Base-by-base conservation (phyloP, 2,113 vertebrate genomes). In the Nerophis ophidion region DNA sequence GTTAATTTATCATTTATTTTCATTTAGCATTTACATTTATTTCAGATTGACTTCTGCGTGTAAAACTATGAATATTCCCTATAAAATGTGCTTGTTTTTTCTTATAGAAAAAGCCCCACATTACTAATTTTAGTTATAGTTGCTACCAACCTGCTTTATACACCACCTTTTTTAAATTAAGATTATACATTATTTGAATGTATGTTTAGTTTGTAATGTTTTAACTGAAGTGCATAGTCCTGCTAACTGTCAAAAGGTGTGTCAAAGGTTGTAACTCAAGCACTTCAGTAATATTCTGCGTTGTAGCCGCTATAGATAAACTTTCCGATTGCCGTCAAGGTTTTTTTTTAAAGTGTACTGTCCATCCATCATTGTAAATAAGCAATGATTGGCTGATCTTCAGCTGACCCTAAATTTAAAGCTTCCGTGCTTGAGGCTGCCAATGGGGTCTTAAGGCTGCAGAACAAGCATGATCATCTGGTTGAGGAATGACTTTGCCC, bases 401-500 rank as follows among this genome's bases (percentile, higher is more conserved):
- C 34, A 51, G 7, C 33, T 15, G 49, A 54, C 11, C 35, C 35
- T 46, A 46, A 66, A 72, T 62, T 74, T 65, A 72, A 70, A 73
- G 34, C 45, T 26, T 59, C 10, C 0, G 15, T 42, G 70, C 59
- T 67, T 75, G 47, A 42, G 1, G 63, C 14, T 79, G 63, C 64
- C 67, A 57, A 49, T 66, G 67, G 58, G 61, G 66, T 61, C 52
- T 38, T 35, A 42, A 70, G 56, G 59, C 49, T 50, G 56, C 67
- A 56, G 49, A 69, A 61, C 47, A 5, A 74, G 71, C 34, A 45
- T 68, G 59, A 59, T 48, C 38, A 42, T 48, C 70, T 59, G 44
- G 57, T 36, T 49, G 65, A 72, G 66, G 72, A 82, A 69, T 63
- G 70, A 81, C 26, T 47, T n/a, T 60, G 70, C 80, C 70, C 59